phyloP scores from a whole-genome alignment of 2,888 invertebrate genomes.

The Trisateles emortualis region DNA sequence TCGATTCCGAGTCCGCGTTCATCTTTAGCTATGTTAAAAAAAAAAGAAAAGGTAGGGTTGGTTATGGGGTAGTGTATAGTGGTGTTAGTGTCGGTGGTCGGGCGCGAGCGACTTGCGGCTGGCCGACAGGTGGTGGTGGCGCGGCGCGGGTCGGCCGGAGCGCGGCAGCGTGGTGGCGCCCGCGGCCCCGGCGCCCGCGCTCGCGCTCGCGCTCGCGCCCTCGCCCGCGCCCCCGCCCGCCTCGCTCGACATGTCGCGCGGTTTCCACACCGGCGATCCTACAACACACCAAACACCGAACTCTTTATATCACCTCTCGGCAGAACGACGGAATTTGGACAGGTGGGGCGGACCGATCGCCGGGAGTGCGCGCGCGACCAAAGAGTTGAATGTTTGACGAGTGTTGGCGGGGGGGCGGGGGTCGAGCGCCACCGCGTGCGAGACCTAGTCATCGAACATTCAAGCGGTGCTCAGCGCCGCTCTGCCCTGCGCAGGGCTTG shows the following conservation, averaged over 20 bases:
- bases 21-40: conserved; percentile 3
- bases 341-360: conserved; percentile 66
- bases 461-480: conserved; percentile 57
- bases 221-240: conserved; percentile 61
- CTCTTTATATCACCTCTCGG: conserved; percentile 75
- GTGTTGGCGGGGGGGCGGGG: conserved; percentile 66
- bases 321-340: conserved; percentile 67
- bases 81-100: conserved; percentile 56
- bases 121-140: conserved; percentile 80
- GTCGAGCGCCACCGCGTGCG: conserved; percentile 36
- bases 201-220: too few species aligned
- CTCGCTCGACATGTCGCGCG: conserved; percentile 93
- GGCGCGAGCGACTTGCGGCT: conserved; percentile 86
- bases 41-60: conserved; percentile 6
- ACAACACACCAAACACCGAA: conserved; percentile 90
- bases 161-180: conserved; percentile 80
- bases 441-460: conserved; percentile 85
- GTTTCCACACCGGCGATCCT: conserved; percentile 99
- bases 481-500: conserved; percentile 6
- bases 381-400: conserved; percentile 88
- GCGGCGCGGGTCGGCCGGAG: conserved; percentile 81
- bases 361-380: conserved; percentile 72
- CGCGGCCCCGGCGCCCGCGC: conserved; percentile 49
- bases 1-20: background rate
- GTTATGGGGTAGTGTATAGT: conserved; percentile 11